Conservation (phyloP, 2,797 vertebrate genomes). For the Dipus sagitta region DNA sequence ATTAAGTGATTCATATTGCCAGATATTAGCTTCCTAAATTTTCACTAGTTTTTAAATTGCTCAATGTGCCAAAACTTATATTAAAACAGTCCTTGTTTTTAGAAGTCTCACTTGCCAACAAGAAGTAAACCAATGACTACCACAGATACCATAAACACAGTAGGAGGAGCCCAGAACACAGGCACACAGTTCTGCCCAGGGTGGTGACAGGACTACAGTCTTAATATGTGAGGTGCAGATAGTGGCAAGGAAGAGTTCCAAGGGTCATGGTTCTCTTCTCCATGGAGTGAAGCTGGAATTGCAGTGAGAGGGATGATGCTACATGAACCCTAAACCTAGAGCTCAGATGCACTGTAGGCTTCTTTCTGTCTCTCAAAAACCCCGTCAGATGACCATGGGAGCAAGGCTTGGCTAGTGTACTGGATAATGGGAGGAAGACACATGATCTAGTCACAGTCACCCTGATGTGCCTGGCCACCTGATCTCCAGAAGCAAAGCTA, state of each 20-base stretch:
- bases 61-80: conserved; percentile 7
- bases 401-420: background rate
- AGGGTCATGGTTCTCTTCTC: background rate
- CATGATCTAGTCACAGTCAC: background rate
- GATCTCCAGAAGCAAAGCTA: background rate
- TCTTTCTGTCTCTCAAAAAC: background rate
- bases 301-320: background rate
- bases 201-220: background rate
- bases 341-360: background rate
- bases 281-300: background rate
- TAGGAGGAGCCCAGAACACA: background rate
- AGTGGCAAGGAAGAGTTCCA: background rate
- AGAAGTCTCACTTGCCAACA: background rate
- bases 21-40: background rate
- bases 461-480: background rate
- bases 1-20: background rate
- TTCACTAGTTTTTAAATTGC: conserved; percentile 10
- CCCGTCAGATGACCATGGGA: background rate
- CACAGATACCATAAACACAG: background rate
- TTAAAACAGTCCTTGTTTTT: background rate
- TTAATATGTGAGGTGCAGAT: background rate
- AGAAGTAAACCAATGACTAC: background rate
- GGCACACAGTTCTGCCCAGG: background rate
- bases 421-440: background rate
- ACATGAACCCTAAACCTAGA: background rate